phyloP scores from a whole-genome alignment of 2,113 vertebrate genomes.

The Hymenochirus boettgeri region DNA sequence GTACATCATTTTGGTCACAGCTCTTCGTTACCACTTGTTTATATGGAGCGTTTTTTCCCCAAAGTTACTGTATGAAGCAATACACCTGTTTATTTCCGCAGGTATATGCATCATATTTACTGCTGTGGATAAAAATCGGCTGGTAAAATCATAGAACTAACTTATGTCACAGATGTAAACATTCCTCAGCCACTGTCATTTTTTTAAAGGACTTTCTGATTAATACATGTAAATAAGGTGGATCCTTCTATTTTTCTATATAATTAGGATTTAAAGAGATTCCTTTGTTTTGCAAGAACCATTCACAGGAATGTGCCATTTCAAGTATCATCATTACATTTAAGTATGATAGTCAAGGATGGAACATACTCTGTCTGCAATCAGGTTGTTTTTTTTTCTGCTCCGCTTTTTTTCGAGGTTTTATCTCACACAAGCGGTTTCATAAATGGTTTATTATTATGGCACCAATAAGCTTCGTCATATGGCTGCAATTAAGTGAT shows the following conservation, averaged over 20 bases:
- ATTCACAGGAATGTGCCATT: too few species aligned
- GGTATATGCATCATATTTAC: slow-evolving; percentile 77
- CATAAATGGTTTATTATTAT: too few species aligned
- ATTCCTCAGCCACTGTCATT: not conserved
- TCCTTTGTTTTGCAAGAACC: not conserved
- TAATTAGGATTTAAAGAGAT: not conserved
- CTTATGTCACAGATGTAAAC: not conserved
- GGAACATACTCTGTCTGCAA: too few species aligned
- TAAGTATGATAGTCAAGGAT: too few species aligned
- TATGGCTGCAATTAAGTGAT: too few species aligned
- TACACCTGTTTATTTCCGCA: slow-evolving; percentile 77
- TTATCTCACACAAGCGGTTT: too few species aligned
- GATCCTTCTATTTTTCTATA: not conserved
- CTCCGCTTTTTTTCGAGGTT: too few species aligned
- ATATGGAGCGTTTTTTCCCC: slow-evolving; percentile 98
- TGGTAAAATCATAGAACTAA: slow-evolving; percentile 32
- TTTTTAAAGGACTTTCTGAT: not conserved
- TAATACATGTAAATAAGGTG: not conserved
- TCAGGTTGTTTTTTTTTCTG: too few species aligned
- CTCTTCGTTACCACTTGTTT: slow-evolving; percentile 91
- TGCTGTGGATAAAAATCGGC: slow-evolving; percentile 71
- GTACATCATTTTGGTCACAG: slow-evolving; percentile 81
- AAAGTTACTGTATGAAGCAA: slow-evolving; percentile 91
- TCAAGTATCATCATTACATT: too few species aligned
- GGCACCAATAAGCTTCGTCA: too few species aligned